Conservation (phyloP, 2,888 invertebrate genomes). For the Melipona bicolor region DNA sequence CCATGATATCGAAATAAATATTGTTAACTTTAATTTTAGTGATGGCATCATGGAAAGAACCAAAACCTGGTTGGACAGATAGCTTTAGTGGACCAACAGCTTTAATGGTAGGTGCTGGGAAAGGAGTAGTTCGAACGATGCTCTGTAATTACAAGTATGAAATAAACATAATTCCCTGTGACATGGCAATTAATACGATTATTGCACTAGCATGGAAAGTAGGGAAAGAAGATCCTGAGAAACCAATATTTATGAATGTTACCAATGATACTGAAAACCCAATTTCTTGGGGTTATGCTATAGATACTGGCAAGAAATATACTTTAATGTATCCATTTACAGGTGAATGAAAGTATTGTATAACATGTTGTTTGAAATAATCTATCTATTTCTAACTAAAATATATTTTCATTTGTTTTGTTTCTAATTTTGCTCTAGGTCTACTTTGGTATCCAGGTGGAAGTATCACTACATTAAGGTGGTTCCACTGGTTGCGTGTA, state of each 20-base stretch:
- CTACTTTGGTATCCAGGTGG: slow-evolving; percentile 86
- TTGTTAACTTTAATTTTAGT: slow-evolving; percentile 86
- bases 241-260: slow-evolving; percentile 90
- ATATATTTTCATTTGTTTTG: no score
- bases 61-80: slow-evolving; percentile 95
- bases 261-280: slow-evolving; percentile 91
- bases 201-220: slow-evolving; percentile 90
- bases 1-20: not conserved
- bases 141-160: slow-evolving; percentile 88
- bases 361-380: not conserved
- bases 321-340: slow-evolving; percentile 87
- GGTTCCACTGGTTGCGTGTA: slow-evolving; percentile 88
- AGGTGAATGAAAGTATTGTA: slow-evolving; percentile 65
- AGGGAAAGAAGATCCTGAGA: slow-evolving; percentile 82
- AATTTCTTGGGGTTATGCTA: slow-evolving; percentile 93
- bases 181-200: slow-evolving; percentile 91
- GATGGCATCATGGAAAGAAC: slow-evolving; percentile 91
- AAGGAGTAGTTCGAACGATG: slow-evolving; percentile 94
- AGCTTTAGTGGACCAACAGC: slow-evolving; percentile 96
- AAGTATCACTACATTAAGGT: slow-evolving; percentile 88
- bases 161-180: slow-evolving; percentile 92
- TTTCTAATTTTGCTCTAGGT: slow-evolving; percentile 68
- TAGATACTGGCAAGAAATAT: slow-evolving; percentile 88
- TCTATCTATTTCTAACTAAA: not conserved
- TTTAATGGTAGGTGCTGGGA: slow-evolving; percentile 91